Evolutionary conservation across 2,797 vertebrate species (phyloP).

Genomic region (Neomorphus geoffroyi): DNA sequence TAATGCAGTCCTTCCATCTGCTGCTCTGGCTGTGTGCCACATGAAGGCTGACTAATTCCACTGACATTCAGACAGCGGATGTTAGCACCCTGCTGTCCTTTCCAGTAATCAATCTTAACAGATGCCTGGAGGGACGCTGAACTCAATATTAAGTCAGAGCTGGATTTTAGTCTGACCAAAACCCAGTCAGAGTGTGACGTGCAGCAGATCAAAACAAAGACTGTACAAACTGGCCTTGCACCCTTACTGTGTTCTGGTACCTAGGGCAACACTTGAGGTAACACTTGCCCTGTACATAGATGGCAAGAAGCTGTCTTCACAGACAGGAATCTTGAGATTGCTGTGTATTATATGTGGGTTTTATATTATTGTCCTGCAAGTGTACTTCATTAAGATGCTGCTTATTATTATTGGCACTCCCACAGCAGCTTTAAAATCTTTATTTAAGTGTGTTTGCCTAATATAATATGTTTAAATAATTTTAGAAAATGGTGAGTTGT

Average conservation of each 20-base stretch:
- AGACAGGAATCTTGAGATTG: not conserved
- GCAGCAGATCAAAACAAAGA: not conserved
- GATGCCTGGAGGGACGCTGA: not conserved
- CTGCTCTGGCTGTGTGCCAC: not conserved
- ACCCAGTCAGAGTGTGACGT: not conserved
- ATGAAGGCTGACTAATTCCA: conserved; percentile 8
- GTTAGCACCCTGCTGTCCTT: conserved; percentile 30
- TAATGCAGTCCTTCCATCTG: not conserved
- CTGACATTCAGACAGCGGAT: not conserved
- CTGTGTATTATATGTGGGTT: not conserved
- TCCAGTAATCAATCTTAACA: not conserved
- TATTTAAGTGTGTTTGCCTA: not conserved
- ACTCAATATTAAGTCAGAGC: not conserved
- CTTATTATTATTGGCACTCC: not conserved
- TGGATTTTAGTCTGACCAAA: not conserved
- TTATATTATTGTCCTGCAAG: not conserved
- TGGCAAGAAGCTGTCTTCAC: not conserved
- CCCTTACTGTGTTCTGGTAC: not conserved
- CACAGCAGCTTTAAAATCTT: not conserved
- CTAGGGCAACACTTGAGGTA: not conserved
- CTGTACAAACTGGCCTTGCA: not conserved
- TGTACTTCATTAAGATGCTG: not conserved
- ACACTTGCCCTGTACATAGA: not conserved
- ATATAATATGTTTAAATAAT: not conserved
- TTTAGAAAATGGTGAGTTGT: not conserved